A percentile compares a stretch with the other conserved stretches of the same genome.
Evolutionary conservation across 2,797 vertebrate species (phyloP).

Genomic region (Fistularia commersonii): DNA sequence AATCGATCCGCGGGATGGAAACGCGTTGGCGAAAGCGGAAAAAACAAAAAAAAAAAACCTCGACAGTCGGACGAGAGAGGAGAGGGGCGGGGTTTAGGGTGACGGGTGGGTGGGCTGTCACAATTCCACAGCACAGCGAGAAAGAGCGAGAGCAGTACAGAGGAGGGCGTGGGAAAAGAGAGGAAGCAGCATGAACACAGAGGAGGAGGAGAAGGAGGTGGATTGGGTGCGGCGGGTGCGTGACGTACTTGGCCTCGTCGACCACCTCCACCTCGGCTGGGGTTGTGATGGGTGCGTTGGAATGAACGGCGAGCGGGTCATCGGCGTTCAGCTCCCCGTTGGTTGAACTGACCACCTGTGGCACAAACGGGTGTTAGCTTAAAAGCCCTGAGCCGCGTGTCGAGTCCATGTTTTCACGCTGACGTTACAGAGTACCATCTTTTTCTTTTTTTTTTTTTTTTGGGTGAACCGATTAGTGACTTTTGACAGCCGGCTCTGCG

Average conservation of each 20-base stretch:
- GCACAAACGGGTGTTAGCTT: slow-evolving; percentile 45
- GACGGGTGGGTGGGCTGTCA: slow-evolving; percentile 29
- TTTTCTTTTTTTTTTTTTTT: too few species aligned
- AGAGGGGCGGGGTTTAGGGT: slow-evolving; percentile 19
- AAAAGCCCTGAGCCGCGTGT: too few species aligned
- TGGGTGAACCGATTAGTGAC: too few species aligned
- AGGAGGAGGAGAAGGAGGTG: too few species aligned
- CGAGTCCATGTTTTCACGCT: too few species aligned
- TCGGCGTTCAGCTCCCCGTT: slow-evolving; percentile 97
- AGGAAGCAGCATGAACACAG: slow-evolving; percentile 42
- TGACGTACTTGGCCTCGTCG: slow-evolving; percentile 95
- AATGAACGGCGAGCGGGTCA: slow-evolving; percentile 86
- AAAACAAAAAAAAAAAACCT: slow-evolving; percentile 17
- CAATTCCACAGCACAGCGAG: slow-evolving; percentile 28
- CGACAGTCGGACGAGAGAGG: background rate
- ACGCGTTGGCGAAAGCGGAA: background rate
- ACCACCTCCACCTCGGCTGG: slow-evolving; percentile 96
- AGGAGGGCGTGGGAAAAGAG: slow-evolving; percentile 17
- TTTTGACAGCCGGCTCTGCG: too few species aligned
- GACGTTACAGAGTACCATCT: too few species aligned
- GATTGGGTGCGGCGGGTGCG: slow-evolving; percentile 10
- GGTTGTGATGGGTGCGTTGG: slow-evolving; percentile 90
- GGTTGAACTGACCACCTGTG: slow-evolving; percentile 95
- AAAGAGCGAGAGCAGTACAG: slow-evolving; percentile 7
- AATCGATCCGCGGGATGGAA: too few species aligned